Evolutionary conservation across 2,888 invertebrate species (phyloP), one percentile per base, ranked within the genome.

Genomic region (Zonitis immaculata): DNA sequence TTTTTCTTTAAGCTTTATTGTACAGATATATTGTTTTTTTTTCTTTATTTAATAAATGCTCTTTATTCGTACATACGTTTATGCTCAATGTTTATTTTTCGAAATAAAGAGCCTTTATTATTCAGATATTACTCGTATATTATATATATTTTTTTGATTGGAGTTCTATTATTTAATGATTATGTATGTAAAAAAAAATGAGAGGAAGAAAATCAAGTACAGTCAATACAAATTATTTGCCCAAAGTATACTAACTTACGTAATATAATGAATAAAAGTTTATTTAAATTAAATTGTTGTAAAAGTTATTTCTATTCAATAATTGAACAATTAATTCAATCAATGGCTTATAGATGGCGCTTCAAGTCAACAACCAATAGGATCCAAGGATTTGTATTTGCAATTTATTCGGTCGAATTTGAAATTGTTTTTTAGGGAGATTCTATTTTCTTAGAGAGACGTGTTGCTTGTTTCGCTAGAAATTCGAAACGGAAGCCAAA

Each of bases 191-290:
- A 47, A 56, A 45, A 56, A 54, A n/a, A n/a, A n/a, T n/a, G n/a
- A 30, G 32, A 54, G 47, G 47, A 57, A 49, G 48, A 45, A 22
- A 18, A n/a, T 28, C 11, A 46, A 18, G 6, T 18, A 45, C 28
- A 30, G 61, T 61, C 59, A 61, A 63, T 60, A 63, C 57, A 58
- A 58, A 63, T 60, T 63, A 66, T 68, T 69, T 70, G 69, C 65
- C 68, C 68, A 69, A 70, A 70, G 68, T 70, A 70, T 70, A 70
- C 69, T 68, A 68, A 71, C 68, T 63, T 56, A 61, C 59, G 60
- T 63, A n/a, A n/a, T n/a, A 60, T 59, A 59, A 51, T 44, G 61
- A 67, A 64, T 63, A 60, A 65, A 35, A 65, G 57, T 62, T 62
- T 63, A 61, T 66, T 59, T 62, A 62, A 64, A 64, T 63, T 59